Percentiles rank a stretch among this genome's conserved stretches.
These are phyloP conservation scores for Orchesella cincta DNA, from an alignment of 1,140 invertebrate species.

Conservation along the genomic window DNA sequence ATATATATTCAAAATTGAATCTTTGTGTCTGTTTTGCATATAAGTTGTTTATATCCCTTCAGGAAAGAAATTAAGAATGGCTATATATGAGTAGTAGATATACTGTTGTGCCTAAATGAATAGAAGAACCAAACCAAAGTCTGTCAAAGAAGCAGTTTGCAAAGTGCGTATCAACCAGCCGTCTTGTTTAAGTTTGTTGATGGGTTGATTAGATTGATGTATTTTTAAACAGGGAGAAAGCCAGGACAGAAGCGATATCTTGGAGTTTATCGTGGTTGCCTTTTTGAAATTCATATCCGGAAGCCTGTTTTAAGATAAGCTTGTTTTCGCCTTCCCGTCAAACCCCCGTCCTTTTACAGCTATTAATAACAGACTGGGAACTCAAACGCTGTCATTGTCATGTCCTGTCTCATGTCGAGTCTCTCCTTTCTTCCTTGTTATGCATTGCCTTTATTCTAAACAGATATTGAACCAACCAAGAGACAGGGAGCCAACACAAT, in stretches of 20 bases:
- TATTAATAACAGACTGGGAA: background rate
- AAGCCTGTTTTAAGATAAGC: background rate
- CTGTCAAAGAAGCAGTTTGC: too few relatives aligned
- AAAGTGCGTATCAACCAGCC: too few relatives aligned
- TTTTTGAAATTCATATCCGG: background rate
- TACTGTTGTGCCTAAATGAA: too few relatives aligned
- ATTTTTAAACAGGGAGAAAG: background rate
- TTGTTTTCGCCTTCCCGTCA: background rate
- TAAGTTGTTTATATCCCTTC: too few relatives aligned
- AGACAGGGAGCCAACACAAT: too few relatives aligned
- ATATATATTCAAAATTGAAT: too few relatives aligned
- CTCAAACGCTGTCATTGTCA: background rate
- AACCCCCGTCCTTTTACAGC: background rate
- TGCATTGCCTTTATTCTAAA: background rate
- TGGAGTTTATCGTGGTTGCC: background rate
- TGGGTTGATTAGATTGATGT: slow-evolving; percentile 9
- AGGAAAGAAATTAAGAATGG: too few relatives aligned
- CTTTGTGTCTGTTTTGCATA: too few relatives aligned
- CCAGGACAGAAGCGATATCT: slow-evolving; percentile 4
- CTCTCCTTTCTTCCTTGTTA: background rate
- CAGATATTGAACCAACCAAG: too few relatives aligned
- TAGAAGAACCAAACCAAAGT: too few relatives aligned
- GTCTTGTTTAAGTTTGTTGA: too few relatives aligned
- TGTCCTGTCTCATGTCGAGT: background rate
- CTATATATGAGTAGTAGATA: too few relatives aligned